Percentiles rank a stretch among this genome's conserved stretches.
Conservation (phyloP, 2,113 vertebrate genomes). For the Mus pahari region DNA sequence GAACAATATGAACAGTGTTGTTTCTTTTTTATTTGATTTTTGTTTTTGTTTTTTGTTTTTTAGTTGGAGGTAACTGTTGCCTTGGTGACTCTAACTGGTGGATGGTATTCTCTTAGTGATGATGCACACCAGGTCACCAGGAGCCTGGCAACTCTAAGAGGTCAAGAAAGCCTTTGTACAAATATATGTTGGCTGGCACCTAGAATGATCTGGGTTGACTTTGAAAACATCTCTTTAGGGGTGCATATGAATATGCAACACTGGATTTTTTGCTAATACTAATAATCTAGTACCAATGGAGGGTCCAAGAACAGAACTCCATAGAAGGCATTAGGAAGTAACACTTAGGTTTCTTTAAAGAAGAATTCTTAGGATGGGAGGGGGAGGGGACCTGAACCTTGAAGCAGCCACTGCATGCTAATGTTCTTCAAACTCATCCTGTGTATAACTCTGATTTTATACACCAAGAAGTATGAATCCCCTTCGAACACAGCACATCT, state of each 20-base stretch:
- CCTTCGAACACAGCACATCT: conserved; percentile 29
- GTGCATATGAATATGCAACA: not conserved
- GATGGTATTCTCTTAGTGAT: conserved; percentile 25
- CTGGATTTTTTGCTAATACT: conserved; percentile 6
- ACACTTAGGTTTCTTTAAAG: conserved; percentile 33
- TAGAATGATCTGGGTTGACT: not conserved
- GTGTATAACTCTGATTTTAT: not conserved
- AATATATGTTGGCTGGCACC: not conserved
- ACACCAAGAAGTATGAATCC: not conserved
- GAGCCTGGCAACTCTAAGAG: conserved; percentile 33
- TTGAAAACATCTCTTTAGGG: conserved; percentile 11
- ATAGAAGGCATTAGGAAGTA: not conserved
- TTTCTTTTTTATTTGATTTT: conserved; percentile 66
- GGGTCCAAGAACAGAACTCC: not conserved
- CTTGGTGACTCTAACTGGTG: conserved; percentile 39
- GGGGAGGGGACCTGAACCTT: not conserved
- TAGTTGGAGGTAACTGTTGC: conserved; percentile 71
- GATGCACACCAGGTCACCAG: not conserved
- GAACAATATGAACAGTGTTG: conserved; percentile 76
- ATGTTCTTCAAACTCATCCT: conserved; percentile 2
- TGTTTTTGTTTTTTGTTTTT: conserved; percentile 33
- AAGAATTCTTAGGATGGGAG: not conserved
- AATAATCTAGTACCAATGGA: not conserved
- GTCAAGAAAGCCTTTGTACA: not conserved
- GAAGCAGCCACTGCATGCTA: not conserved